Evolutionary conservation across 2,888 invertebrate species (phyloP), one percentile per base, ranked within the genome.

Genomic region (Netelia virgata): DNA sequence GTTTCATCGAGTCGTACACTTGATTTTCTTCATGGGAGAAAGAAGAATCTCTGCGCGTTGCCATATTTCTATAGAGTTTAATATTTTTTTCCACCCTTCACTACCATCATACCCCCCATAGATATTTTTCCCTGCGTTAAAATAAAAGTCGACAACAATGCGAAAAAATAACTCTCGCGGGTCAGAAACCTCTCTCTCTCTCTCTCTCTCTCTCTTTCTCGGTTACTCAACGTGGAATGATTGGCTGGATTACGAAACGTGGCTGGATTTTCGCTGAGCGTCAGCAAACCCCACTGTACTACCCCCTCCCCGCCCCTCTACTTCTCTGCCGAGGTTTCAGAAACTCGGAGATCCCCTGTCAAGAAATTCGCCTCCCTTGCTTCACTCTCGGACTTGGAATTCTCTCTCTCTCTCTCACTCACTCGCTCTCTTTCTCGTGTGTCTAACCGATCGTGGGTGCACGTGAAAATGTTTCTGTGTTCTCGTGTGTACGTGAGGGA

Each of bases 191-290:
- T 5, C 53, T 36, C 36, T 6, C 36, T 5, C 36, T 6, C 36
- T 36, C 36, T 6, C 36, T 36, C 36, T 36, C 23, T 23, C 61
- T 28, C 61, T 47, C 16, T 47, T 20, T 14, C 61, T 14, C 55
- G 8, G 61, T 55, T 36, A 20, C 47, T 64, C 66, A 28, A 66
- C 64, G 70, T 41, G 18, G 76, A 70, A 72, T 77, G 66, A 73
- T 82, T 59, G 72, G 72, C 47, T 70, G 81, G 81, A 76, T 82
- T 75, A 75, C 81, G 81, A 82, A 66, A 70, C 75, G 81, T 70
- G 70, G 75, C 55, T 23, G 70, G 75, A 74, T 81, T 82, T 81
- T 55, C 76, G 36, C 18, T 64, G 64, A 70, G 64, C 70, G 82
- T 82, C 82, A 73, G 76, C 77, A 73, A 77, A 68, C 61, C 75